Evolutionary conservation across 2,797 vertebrate genomes (phyloP).

Genomic region (Pipistrellus kuhlii): DNA sequence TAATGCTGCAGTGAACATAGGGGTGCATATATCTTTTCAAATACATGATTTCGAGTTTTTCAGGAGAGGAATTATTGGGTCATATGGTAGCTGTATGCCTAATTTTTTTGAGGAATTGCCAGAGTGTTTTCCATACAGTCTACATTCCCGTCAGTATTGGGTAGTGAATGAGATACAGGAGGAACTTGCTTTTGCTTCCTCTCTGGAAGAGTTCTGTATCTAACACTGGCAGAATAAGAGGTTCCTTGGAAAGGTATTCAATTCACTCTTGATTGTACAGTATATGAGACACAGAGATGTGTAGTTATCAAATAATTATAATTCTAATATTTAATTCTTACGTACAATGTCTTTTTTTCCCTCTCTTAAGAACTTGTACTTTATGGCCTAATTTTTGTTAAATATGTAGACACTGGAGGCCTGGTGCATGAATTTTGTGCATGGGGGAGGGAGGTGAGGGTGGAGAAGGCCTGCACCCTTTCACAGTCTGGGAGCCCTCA

Average conservation of each 20-base stretch:
- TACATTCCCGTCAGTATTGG: too few relatives aligned
- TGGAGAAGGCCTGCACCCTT: too few relatives aligned
- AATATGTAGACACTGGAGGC: not conserved
- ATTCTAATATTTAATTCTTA: slow-evolving; percentile 8
- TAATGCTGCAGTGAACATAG: too few relatives aligned
- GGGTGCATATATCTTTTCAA: too few relatives aligned
- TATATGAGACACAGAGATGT: slow-evolving; percentile 17
- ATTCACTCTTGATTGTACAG: slow-evolving; percentile 58
- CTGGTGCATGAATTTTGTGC: too few relatives aligned
- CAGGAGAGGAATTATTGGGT: too few relatives aligned
- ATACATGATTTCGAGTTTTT: too few relatives aligned
- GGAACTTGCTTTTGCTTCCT: slow-evolving; percentile 54
- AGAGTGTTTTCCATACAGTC: too few relatives aligned
- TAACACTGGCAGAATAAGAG: slow-evolving; percentile 46
- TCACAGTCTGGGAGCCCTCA: too few relatives aligned
- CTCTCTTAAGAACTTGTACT: not conserved
- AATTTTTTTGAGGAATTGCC: too few relatives aligned
- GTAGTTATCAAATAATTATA: slow-evolving; percentile 41
- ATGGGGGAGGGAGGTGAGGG: too few relatives aligned
- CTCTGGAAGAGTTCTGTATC: not conserved
- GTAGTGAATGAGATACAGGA: not conserved
- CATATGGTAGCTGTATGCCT: too few relatives aligned
- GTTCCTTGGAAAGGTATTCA: slow-evolving; percentile 57
- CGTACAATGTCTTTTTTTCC: not conserved
- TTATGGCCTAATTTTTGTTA: slow-evolving; percentile 50